phyloP scores from a whole-genome alignment of 2,113 vertebrate genomes.

The Alouatta palliata region DNA sequence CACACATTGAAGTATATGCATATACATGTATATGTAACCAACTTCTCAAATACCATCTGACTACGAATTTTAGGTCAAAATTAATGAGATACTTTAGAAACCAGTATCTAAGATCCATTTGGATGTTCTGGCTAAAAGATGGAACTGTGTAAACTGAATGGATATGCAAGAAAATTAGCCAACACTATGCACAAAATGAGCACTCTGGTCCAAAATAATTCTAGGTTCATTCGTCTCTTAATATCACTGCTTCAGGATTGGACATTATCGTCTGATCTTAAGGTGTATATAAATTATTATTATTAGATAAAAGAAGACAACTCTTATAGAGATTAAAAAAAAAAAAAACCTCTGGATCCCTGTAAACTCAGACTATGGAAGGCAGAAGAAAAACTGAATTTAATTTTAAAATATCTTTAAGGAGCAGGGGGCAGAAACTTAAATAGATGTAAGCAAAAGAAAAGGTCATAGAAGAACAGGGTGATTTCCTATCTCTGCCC shows the following conservation, averaged over 20 bases:
- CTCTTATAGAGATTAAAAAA: not conserved
- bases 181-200: not conserved
- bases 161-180: not conserved
- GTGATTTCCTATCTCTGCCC: not conserved
- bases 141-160: not conserved
- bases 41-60: not conserved
- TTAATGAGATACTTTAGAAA: not conserved
- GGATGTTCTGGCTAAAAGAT: not conserved
- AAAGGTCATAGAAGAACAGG: not conserved
- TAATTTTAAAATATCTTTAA: not conserved
- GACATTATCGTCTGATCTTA: slow-evolving; percentile 6
- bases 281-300: not conserved
- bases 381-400: not conserved
- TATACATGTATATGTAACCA: not conserved
- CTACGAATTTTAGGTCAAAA: not conserved
- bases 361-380: not conserved
- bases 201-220: not conserved
- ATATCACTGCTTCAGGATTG: not conserved
- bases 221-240: not conserved
- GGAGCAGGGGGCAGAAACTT: not conserved
- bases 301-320: slow-evolving; percentile 11
- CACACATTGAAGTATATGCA: not conserved
- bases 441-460: not conserved
- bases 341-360: not conserved
- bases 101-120: not conserved